These are phyloP conservation scores for Tipula vernalis DNA, from an alignment of 2,888 invertebrate genomes.

Conservation along the genomic window DNA sequence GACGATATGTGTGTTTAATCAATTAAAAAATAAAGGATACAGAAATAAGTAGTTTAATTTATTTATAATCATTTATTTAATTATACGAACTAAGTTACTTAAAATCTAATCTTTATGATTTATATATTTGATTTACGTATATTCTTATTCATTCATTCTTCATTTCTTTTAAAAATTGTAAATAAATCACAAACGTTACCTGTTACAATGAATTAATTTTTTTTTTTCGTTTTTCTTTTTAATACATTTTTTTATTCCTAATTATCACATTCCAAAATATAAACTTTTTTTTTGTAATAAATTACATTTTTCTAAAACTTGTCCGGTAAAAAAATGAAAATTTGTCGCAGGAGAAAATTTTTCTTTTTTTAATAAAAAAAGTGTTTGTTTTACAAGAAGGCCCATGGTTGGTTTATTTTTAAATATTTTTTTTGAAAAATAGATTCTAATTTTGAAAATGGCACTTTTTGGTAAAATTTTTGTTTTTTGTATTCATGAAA, in stretches of 20 bases:
- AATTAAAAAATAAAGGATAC: background rate
- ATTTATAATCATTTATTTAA: background rate
- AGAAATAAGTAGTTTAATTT: background rate
- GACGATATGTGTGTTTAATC: background rate
- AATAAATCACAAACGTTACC: background rate
- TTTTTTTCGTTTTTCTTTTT: background rate
- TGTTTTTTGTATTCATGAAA: background rate
- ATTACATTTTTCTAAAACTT: background rate
- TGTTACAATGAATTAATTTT: background rate
- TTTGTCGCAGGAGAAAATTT: background rate
- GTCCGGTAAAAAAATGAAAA: background rate
- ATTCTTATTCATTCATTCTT: background rate
- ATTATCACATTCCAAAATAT: background rate
- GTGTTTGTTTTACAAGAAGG: background rate
- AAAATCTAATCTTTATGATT: background rate
- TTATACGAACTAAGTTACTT: background rate
- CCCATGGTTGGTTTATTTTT: background rate
- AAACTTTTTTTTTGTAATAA: background rate
- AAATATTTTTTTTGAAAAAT: background rate
- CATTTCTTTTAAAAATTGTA: background rate
- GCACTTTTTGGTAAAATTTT: conserved; percentile 7
- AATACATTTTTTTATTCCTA: background rate
- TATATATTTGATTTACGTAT: background rate
- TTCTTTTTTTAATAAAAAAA: background rate
- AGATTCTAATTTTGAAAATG: conserved; percentile 5